Evolutionary conservation across 2,888 invertebrate species (phyloP), one percentile per base, ranked within the genome.

Genomic region (Lepidochitona cinerea): DNA sequence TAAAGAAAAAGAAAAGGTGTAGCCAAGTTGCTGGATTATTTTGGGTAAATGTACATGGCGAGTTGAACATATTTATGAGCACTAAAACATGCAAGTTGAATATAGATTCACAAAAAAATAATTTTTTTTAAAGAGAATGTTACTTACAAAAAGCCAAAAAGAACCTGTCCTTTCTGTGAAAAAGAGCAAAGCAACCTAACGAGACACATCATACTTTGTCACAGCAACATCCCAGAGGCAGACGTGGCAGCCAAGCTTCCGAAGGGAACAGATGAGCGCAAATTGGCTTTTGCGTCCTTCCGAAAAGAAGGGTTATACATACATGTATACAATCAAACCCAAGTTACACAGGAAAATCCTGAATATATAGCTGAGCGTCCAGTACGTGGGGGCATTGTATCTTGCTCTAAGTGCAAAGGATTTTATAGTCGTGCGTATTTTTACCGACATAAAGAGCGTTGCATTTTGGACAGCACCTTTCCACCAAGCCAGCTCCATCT

Each of bases 321-420:
- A n/a, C n/a, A n/a, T n/a, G n/a, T n/a, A n/a, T 23, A 54, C 23
- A 54, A 54, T 54, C 54, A 54, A 23, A 23, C 12, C 23, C 54
- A 54, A 54, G 54, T 7, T n/a, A 26, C n/a, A 7, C 23, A n/a
- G 26, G 54, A 54, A 54, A 54, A 9, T 54, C 14, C 23, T 6
- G 12, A 12, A n/a, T 54, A 18, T 26, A 54, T 54, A n/a, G 23
- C 14, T 54, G 54, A 54, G 23, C 23, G 54, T 54, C n/a, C 54
- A 54, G 54, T 12, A 12, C 54, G 23, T 54, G 23, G n/a, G 9
- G 54, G 23, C 23, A n/a, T 54, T n/a, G 54, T 54, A 7, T 12
- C 54, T n/a, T 54, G 54, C 23, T 54, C 54, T n/a, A 54, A 54
- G n/a, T 54, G 54, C 54, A 54, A 54, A 26, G 54, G 54, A 9